Conservation (phyloP, 2,888 invertebrate species). For the Amiota minor region DNA sequence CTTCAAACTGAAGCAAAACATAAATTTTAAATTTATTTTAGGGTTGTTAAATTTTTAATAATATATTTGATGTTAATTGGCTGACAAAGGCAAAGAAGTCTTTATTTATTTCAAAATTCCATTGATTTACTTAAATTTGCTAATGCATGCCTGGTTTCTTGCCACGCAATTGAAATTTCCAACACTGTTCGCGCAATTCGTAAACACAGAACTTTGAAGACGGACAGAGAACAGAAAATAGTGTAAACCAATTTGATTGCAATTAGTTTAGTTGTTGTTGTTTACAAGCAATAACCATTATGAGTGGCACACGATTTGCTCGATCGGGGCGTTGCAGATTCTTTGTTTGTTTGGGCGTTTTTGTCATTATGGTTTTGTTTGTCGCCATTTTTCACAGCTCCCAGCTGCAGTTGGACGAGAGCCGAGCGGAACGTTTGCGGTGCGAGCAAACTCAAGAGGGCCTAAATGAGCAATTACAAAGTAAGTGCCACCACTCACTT, state of each 20-base stretch:
- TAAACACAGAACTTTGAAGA: neutral
- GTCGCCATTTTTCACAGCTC: conserved; percentile 78
- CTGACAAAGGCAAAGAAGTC: too few relatives aligned
- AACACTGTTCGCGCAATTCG: neutral
- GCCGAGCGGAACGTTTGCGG: conserved; percentile 74
- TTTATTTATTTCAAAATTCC: too few relatives aligned
- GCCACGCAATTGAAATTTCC: neutral
- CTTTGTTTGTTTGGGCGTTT: conserved; percentile 75
- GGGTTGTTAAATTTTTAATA: too few relatives aligned
- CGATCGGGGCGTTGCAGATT: conserved; percentile 77
- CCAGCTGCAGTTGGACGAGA: conserved; percentile 76
- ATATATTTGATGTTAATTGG: too few relatives aligned
- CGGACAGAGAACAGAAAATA: neutral
- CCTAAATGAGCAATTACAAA: conserved; percentile 77
- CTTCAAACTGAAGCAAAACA: too few relatives aligned
- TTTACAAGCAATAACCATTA: conserved; percentile 38
- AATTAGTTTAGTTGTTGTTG: neutral
- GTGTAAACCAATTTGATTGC: neutral
- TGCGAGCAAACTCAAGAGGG: conserved; percentile 78
- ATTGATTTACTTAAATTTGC: too few relatives aligned
- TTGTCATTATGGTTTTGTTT: conserved; percentile 75
- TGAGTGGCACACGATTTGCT: conserved; percentile 75
- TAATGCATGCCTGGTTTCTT: neutral
- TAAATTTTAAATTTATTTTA: too few relatives aligned
- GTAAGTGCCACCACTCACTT: conserved; percentile 65